Evolutionary conservation across 2,113 vertebrate species (phyloP).

Genomic region (Lophotis ruficrista): DNA sequence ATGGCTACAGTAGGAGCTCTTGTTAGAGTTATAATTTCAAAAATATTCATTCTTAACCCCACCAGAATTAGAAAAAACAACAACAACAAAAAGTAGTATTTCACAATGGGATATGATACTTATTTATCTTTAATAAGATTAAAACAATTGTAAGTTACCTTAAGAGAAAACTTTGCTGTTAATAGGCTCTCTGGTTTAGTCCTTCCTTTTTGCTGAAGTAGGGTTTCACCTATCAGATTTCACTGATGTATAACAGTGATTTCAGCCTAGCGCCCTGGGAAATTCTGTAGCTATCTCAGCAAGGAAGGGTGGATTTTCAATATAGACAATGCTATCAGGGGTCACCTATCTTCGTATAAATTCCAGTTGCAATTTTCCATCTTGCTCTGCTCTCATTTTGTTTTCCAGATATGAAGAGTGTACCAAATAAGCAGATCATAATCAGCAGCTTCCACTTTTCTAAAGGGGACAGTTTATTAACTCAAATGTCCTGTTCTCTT

Average conservation of each 20-base stretch:
- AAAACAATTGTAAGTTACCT: background rate
- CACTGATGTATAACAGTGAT: background rate
- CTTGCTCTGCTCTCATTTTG: background rate
- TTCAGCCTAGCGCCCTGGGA: background rate
- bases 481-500: background rate
- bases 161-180: background rate
- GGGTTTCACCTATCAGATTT: background rate
- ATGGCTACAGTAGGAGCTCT: background rate
- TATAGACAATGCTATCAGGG: background rate
- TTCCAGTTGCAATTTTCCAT: background rate
- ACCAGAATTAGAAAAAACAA: background rate
- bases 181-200: background rate
- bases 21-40: background rate
- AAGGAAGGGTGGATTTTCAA: background rate
- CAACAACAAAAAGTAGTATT: background rate
- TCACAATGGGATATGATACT: background rate
- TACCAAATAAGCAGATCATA: conserved; percentile 2
- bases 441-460: background rate
- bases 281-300: background rate
- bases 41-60: background rate
- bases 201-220: background rate
- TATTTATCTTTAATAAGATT: background rate
- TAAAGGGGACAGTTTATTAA: background rate
- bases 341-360: background rate
- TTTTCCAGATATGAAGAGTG: background rate